Percentiles rank a stretch among this genome's conserved stretches.
Evolutionary conservation across 2,113 vertebrate species (phyloP).

Genomic region (Ahaetulla prasina): DNA sequence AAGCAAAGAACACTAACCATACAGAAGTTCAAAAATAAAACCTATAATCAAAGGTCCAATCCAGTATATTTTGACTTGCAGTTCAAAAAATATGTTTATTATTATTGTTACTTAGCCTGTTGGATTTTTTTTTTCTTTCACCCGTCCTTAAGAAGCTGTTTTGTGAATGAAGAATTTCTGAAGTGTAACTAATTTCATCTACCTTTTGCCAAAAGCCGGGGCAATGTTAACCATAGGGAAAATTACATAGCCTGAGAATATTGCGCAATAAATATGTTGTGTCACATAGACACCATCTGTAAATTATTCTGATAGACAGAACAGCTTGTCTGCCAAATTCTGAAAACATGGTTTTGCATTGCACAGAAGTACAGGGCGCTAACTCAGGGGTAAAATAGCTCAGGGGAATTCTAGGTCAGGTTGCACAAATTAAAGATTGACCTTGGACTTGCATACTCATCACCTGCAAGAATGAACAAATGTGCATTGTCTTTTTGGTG

Average conservation of each 20-base stretch:
- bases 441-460: conserved; percentile 35
- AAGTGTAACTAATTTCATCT: conserved; percentile 48
- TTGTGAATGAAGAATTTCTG: conserved; percentile 52
- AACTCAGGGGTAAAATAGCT: conserved; percentile 50
- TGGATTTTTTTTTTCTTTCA: conserved; percentile 27
- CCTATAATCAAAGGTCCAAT: conserved; percentile 53
- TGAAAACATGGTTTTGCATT: conserved; percentile 57
- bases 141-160: conserved; percentile 20
- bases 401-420: conserved; percentile 33
- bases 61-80: conserved; percentile 44
- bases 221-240: conserved; percentile 57
- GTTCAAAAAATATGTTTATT: conserved; percentile 55
- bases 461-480: conserved; percentile 34
- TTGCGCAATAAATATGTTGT: conserved; percentile 68
- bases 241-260: conserved; percentile 66
- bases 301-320: conserved; percentile 68
- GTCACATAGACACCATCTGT: conserved; percentile 69
- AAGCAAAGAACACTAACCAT: conserved; percentile 49
- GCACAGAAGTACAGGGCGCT: conserved; percentile 45
- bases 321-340: conserved; percentile 65
- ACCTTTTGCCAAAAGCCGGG: conserved; percentile 43
- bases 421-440: conserved; percentile 38
- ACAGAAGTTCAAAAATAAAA: conserved; percentile 55
- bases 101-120: conserved; percentile 47
- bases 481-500: conserved; percentile 12